Percentiles rank a stretch among this genome's conserved stretches.
These are phyloP conservation scores for Auanema freiburgensis DNA, from an alignment of 2,888 invertebrate genomes.

Conservation along the genomic window DNA sequence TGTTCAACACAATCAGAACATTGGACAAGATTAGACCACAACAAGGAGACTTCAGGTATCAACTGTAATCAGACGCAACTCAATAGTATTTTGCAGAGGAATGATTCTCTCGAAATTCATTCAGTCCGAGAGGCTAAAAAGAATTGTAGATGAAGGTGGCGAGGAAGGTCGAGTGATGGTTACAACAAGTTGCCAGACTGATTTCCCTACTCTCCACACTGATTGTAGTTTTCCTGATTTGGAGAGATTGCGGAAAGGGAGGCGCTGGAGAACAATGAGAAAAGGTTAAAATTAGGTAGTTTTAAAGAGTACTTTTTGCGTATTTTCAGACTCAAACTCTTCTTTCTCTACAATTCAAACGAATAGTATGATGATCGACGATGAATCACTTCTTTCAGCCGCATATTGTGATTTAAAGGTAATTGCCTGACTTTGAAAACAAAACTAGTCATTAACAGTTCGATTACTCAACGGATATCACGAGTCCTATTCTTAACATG, in stretches of 20 bases:
- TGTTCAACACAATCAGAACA: constrained; percentile 45
- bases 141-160: constrained; percentile 42
- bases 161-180: constrained; percentile 27
- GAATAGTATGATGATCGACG: constrained; percentile 39
- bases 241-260: constrained; percentile 8
- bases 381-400: constrained; percentile 54
- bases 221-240: background rate
- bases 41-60: constrained; percentile 21
- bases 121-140: constrained; percentile 43
- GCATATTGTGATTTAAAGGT: constrained; percentile 57
- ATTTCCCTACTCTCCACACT: background rate
- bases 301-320: background rate
- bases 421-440: background rate
- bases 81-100: constrained; percentile 22
- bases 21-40: constrained; percentile 28
- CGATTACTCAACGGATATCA: constrained; percentile 29
- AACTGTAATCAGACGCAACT: background rate
- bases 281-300: background rate
- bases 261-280: constrained; percentile 22
- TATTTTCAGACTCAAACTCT: constrained; percentile 28
- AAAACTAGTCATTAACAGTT: constrained; percentile 16
- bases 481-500: constrained; percentile 23
- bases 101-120: constrained; percentile 49
- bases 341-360: constrained; percentile 36
- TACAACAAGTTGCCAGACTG: constrained; percentile 18